Evolutionary conservation across 2,888 invertebrate species (phyloP).

Genomic region (Drosophila austrosaltans): DNA sequence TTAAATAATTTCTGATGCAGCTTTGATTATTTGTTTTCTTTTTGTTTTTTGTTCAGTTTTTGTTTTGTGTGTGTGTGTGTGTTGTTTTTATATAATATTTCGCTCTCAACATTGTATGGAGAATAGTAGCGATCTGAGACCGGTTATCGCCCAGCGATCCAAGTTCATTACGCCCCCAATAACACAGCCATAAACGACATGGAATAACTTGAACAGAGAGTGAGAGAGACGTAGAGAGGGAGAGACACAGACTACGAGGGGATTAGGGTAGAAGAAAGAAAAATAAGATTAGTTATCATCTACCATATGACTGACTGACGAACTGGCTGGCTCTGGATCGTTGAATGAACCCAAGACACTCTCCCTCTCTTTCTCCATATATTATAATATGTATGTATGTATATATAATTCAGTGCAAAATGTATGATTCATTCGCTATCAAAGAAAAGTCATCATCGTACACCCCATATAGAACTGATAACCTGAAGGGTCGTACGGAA

Average conservation of each 20-base stretch:
- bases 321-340: neutral
- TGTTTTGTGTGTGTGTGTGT: constrained; percentile 22
- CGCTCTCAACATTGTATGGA: constrained; percentile 5
- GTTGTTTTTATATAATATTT: constrained; percentile 37
- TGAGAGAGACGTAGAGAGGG: neutral
- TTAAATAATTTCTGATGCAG: constrained; percentile 7
- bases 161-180: constrained; percentile 52
- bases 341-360: neutral
- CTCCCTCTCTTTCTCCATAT: neutral
- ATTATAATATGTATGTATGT: no score
- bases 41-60: neutral
- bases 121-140: constrained; percentile 9
- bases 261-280: neutral
- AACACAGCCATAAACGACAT: constrained; percentile 13
- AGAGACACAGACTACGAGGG: neutral
- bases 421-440: constrained; percentile 1
- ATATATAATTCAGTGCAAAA: neutral
- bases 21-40: constrained; percentile 7
- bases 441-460: neutral
- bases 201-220: constrained; percentile 2
- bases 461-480: neutral
- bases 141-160: constrained; percentile 44
- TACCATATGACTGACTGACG: neutral
- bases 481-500: constrained; percentile 5
- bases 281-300: constrained; percentile 3